Conservation (phyloP, 2,888 invertebrate species). For the Dryobotodes eremita region DNA sequence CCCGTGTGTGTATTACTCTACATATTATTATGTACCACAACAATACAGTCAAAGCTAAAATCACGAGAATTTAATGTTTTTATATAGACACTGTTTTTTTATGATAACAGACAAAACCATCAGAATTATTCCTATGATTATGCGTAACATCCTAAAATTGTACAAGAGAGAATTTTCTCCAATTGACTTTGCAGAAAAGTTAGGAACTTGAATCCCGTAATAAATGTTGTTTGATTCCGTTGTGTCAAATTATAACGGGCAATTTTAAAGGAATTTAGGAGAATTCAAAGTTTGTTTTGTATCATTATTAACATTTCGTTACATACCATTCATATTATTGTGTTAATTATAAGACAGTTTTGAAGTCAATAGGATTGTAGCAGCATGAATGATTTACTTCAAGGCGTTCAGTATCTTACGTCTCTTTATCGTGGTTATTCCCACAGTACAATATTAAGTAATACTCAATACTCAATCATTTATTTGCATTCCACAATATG, state of each 20-base stretch:
- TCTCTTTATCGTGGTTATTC: not conserved
- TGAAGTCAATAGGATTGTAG: not conserved
- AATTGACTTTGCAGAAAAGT: slow-evolving; percentile 54
- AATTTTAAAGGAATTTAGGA: slow-evolving; percentile 38
- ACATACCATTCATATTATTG: not conserved
- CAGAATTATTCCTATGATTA: slow-evolving; percentile 20
- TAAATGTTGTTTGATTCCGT: slow-evolving; percentile 49
- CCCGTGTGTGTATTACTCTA: too few relatives aligned
- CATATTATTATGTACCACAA: too few relatives aligned
- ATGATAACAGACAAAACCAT: not conserved
- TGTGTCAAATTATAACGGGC: slow-evolving; percentile 48
- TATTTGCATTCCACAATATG: too few relatives aligned
- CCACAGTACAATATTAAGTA: not conserved
- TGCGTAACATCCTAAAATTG: slow-evolving; percentile 24
- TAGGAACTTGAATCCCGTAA: slow-evolving; percentile 35
- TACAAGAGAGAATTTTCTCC: slow-evolving; percentile 11
- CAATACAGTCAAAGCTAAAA: not conserved
- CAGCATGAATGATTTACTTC: not conserved
- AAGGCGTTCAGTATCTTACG: not conserved
- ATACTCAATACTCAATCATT: not conserved
- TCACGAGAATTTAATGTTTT: not conserved
- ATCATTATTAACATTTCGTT: slow-evolving; percentile 4
- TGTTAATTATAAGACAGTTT: slow-evolving; percentile 1
- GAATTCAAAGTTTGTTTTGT: slow-evolving; percentile 31
- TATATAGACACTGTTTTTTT: not conserved